Conservation (phyloP, 2,888 invertebrate genomes). For the Chironomus riparius region DNA sequence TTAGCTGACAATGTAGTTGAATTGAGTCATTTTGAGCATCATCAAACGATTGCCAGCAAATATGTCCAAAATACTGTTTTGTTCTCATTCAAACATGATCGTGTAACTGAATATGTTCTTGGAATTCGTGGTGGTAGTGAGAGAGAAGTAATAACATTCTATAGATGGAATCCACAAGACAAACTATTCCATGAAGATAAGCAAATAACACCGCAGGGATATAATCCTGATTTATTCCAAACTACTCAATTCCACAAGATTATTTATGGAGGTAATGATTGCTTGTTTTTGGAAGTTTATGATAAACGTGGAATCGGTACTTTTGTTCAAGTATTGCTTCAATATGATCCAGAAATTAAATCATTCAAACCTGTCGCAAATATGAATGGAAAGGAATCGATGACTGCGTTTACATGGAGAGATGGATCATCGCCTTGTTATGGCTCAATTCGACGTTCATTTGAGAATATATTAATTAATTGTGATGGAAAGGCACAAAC, state of each 20-base stretch:
- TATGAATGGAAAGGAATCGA: background rate
- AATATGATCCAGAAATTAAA: background rate
- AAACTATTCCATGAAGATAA: background rate
- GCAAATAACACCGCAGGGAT: background rate
- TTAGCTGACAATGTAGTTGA: background rate
- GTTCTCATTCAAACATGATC: background rate
- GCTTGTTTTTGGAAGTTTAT: slow-evolving; percentile 7
- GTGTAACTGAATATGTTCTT: background rate
- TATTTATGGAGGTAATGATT: background rate
- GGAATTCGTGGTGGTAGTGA: background rate
- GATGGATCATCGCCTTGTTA: background rate
- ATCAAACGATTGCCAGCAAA: background rate
- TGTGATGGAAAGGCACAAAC: background rate
- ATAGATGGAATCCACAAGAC: background rate
- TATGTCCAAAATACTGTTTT: slow-evolving; percentile 10
- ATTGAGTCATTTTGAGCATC: slow-evolving; percentile 23
- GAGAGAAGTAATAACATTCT: background rate
- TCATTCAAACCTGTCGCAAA: background rate
- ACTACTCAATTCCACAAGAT: slow-evolving; percentile 11
- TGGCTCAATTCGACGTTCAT: background rate
- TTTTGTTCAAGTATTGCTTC: background rate
- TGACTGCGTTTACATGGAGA: background rate
- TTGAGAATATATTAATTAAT: background rate
- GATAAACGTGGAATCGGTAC: background rate
- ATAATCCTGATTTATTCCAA: background rate